Evolutionary conservation across 2,888 invertebrate genomes (phyloP), one percentile per base, ranked within the genome.

Genomic region (Abrostola triplasia): DNA sequence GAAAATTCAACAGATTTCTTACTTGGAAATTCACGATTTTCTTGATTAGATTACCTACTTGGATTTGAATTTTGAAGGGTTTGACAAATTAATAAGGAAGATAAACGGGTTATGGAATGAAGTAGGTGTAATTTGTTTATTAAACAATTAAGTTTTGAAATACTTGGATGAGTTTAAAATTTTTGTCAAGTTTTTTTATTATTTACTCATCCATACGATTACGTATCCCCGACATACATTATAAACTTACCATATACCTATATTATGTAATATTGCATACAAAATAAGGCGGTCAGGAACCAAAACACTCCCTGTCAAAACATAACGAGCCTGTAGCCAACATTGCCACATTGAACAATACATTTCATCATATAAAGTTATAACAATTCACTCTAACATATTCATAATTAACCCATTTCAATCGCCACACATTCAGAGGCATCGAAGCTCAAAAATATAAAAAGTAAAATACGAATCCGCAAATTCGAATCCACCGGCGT

Each of bases 21-120:
- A 80, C 81, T 81, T 67, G 76, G 72, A 83, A 83, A 78, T 83
- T 81, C 77, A 68, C 77, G 83, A 82, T 85, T 85, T 89, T 88
- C 89, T 90, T 88, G 88, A 92, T 92, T 90, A 89, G 82, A 83
- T 82, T 82, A 83, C 66, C 41, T 67, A 81, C 73, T 86, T 80
- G 86, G 87, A 88, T 90, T 88, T 85, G 85, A 88, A 88, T 88
- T 87, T 87, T 81, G 74, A 80, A 80, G 80, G 76, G 80, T 76
- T 84, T 48, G 47, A 9, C 53, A 78, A 79, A 80, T 79, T 78
- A 79, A 76, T 79, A 76, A 71, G 74, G 64, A 76, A 51, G 44
- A 62, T 67, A 69, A 79, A 72, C 70, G 64, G 66, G 63, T 71
- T 79, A 67, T 42, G 37, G 51, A 64, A 67, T 35, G 44, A 62